Evolutionary conservation across 2,797 vertebrate genomes (phyloP).

Genomic region (Geotria australis): DNA sequence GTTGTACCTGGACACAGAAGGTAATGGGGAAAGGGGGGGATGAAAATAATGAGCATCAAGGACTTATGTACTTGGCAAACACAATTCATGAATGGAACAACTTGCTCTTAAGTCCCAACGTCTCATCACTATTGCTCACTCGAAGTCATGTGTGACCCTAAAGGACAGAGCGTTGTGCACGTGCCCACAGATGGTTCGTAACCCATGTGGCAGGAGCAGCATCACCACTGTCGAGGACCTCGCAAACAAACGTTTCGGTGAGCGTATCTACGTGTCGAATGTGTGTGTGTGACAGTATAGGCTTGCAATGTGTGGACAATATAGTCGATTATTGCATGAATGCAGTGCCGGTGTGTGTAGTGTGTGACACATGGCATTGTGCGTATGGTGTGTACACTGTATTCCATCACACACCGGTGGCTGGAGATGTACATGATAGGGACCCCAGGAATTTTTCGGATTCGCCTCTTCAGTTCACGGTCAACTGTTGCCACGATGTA

Average conservation of each 20-base stretch:
- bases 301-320: too few species aligned
- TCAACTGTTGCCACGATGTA: slow-evolving; percentile 94
- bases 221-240: too few species aligned
- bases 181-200: too few species aligned
- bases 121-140: too few species aligned
- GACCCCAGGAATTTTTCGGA: slow-evolving; percentile 81
- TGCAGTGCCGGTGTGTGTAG: too few species aligned
- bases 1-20: slow-evolving; percentile 34
- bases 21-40: slow-evolving; percentile 3
- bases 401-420: slow-evolving; percentile 33
- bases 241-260: too few species aligned
- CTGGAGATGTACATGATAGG: slow-evolving; percentile 98
- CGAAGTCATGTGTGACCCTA: not conserved
- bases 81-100: too few species aligned
- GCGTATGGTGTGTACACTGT: not conserved
- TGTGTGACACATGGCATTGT: too few species aligned
- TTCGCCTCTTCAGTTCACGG: slow-evolving; percentile 64
- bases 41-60: not conserved
- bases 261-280: not conserved
- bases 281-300: not conserved
- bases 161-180: not conserved
- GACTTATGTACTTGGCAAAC: too few species aligned
- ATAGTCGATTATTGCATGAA: too few species aligned
- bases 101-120: too few species aligned
- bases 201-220: too few species aligned